Evolutionary conservation across 2,113 vertebrate species (phyloP).

Genomic region (Aythya baeri): DNA sequence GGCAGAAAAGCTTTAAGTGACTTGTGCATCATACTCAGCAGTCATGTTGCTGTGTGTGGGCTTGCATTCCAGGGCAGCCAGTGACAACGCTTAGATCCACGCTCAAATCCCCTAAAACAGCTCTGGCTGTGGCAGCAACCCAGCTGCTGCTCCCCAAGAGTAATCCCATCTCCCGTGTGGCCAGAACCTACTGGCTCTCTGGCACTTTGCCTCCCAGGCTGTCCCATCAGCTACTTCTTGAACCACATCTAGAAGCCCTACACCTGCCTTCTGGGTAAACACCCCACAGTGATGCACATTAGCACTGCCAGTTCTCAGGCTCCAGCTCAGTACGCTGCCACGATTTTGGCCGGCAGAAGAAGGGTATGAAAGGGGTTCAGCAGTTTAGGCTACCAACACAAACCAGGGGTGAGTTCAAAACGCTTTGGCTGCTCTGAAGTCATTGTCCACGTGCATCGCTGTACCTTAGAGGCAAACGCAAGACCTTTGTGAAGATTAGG

Average conservation of each 20-base stretch:
- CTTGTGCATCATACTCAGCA: background rate
- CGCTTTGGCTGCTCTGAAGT: background rate
- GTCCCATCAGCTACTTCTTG: background rate
- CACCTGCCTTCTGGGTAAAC: background rate
- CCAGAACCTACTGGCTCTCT: background rate
- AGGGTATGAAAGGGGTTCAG: background rate
- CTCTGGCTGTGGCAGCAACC: background rate
- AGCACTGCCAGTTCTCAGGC: background rate
- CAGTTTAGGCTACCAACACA: background rate
- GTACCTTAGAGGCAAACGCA: background rate
- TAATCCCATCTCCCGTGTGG: background rate
- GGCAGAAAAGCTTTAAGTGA: background rate
- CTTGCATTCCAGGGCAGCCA: background rate
- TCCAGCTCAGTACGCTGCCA: background rate
- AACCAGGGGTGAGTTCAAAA: background rate
- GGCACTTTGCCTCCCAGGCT: rapidly evolving
- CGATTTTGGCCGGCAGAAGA: background rate
- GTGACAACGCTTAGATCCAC: background rate
- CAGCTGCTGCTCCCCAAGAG: background rate
- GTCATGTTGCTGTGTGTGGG: background rate
- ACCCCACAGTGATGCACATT: background rate
- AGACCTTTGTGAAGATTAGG: background rate
- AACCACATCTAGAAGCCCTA: background rate
- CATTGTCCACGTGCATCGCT: rapidly evolving
- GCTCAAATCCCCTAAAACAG: background rate